Base-by-base conservation (phyloP, 2,888 invertebrate species). In the Teleiodes luculella region DNA sequence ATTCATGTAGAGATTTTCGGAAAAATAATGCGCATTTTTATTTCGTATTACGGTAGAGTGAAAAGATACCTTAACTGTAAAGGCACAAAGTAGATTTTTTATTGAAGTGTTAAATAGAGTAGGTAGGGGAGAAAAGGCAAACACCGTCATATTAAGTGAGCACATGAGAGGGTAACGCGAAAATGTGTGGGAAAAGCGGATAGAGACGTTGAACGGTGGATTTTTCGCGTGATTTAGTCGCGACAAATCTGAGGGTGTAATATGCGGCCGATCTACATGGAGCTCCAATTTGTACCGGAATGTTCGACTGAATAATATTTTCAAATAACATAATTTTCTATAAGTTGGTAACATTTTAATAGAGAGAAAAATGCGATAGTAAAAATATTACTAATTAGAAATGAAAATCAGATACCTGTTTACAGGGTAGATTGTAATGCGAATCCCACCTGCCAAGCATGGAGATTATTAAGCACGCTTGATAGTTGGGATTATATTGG, bases 101-200 rank as follows among this genome's bases (percentile, higher is more conserved):
- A 7, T 51, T 65, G 57, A 0, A 1, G 1, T 8, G 0, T 20
- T 28, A 13, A 43, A 28, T 48, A 31, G 24, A 63, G 64, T 54
- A 64, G 65, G 74, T 74, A 79, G 84, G 87, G 88, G 83, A 75
- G 72, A 81, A 51, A 77, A 83, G 79, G 81, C 86, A 88, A 88
- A 87, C 84, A 87, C 78, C 82, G 78, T 83, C 87, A 87, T 87
- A 86, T 87, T 87, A 88, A 89, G 86, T 88, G 88, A 87, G 86
- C 88, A 88, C 87, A 89, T 86, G 88, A 87, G 86, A 86, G 87
- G 87, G 86, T 80, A 86, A 83, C 74, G 83, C 76, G 83, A 86
- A 88, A 89, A 88, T 86, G 87, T 85, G 86, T 89, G 87, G 85
- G 86, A 87, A 88, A 87, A 87, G 80, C 86, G 87, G 88, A 88